A percentile compares a stretch with the other conserved stretches of the same genome.
Evolutionary conservation across 2,797 vertebrate genomes (phyloP).

Genomic region (Lacerta viridis): DNA sequence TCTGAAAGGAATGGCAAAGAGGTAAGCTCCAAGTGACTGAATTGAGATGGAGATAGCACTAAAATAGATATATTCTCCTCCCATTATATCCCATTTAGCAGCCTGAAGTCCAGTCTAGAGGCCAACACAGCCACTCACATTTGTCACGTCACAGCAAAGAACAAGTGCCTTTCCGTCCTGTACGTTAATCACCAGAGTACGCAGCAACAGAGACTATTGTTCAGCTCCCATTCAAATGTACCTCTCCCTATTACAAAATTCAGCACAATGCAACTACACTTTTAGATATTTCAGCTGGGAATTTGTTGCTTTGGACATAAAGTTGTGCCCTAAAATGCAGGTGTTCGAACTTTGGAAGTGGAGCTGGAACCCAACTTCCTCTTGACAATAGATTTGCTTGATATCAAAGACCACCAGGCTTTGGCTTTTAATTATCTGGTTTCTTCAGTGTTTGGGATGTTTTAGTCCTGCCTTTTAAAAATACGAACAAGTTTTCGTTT

Average conservation of each 20-base stretch:
- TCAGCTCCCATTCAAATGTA: background rate
- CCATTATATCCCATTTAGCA: background rate
- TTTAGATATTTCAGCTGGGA: background rate
- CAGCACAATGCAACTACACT: background rate
- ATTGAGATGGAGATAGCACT: background rate
- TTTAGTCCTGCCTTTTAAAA: too few relatives aligned
- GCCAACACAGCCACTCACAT: background rate
- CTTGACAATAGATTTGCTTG: background rate
- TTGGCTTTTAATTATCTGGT: too few relatives aligned
- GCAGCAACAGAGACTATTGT: background rate
- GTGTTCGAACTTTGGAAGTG: background rate
- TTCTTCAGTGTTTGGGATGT: too few relatives aligned
- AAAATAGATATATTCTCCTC: background rate
- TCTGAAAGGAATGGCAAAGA: conserved; percentile 76
- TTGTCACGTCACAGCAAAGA: background rate
- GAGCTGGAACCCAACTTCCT: background rate
- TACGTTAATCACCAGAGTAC: background rate
- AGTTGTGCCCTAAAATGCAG: too few relatives aligned
- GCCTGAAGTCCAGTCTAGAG: background rate
- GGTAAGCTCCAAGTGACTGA: background rate
- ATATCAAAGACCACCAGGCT: background rate
- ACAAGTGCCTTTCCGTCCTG: background rate
- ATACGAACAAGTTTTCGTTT: too few relatives aligned
- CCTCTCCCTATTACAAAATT: background rate
- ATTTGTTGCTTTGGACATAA: background rate